Percentiles rank a stretch among this genome's conserved stretches.
These are phyloP conservation scores for Syngnathus rostellatus DNA, from an alignment of 2,797 vertebrate genomes.

Conservation along the genomic window DNA sequence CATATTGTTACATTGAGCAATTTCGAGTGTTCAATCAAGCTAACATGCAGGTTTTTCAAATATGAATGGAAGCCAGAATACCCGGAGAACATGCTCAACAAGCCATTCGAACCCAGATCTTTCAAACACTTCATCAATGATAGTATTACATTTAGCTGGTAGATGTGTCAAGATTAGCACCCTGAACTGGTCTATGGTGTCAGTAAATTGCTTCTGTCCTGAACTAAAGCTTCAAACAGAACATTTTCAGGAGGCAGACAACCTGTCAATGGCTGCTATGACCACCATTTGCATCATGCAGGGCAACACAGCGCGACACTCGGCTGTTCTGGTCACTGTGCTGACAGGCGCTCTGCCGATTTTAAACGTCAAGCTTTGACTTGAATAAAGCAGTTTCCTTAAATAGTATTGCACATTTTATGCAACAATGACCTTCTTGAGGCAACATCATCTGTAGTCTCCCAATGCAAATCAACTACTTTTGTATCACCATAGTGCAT, in stretches of 20 bases:
- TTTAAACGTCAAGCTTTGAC: neutral
- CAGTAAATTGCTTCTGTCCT: neutral
- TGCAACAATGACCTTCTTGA: neutral
- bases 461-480: neutral
- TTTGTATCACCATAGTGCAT: neutral
- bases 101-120: neutral
- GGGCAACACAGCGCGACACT: neutral
- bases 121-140: neutral
- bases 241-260: neutral
- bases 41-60: neutral
- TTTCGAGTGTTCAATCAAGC: no score
- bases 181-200: neutral
- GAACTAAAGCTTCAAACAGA: neutral
- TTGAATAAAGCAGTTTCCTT: neutral
- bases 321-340: neutral
- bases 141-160: neutral
- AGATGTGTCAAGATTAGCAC: neutral
- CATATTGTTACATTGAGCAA: no score
- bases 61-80: neutral
- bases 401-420: neutral
- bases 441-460: neutral
- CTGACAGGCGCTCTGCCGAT: neutral
- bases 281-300: conserved; percentile 1
- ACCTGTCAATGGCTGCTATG: neutral
- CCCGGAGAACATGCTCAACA: neutral